phyloP scores from a whole-genome alignment of 2,888 invertebrate genomes.

The Himalopsyche anomala region DNA sequence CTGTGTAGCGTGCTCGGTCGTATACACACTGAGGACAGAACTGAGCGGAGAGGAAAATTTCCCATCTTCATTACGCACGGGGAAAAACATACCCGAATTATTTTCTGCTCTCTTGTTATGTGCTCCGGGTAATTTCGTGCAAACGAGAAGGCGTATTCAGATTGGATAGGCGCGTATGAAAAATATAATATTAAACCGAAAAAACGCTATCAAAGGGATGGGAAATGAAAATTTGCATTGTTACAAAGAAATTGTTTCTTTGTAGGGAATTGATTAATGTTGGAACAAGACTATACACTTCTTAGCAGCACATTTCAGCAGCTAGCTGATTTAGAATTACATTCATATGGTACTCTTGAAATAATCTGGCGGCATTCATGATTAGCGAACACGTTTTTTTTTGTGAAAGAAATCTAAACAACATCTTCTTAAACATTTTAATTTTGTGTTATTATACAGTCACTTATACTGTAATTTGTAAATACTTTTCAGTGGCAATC shows the following conservation, averaged over 20 bases:
- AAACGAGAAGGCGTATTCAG: conserved; percentile 51
- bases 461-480: no score
- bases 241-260: background rate
- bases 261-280: conserved; percentile 3
- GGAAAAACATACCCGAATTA: conserved; percentile 54
- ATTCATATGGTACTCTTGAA: no score
- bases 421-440: no score
- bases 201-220: conserved; percentile 13
- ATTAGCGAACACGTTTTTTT: no score
- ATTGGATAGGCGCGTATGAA: conserved; percentile 26
- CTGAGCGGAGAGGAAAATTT: conserved; percentile 7
- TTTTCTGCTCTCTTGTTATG: conserved; percentile 46
- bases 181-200: conserved; percentile 8
- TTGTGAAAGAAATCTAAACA: no score
- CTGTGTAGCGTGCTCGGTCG: conserved; percentile 47
- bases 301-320: background rate
- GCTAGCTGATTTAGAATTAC: no score
- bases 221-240: conserved; percentile 26
- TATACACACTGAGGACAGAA: background rate
- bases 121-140: conserved; percentile 52
- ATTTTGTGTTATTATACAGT: no score
- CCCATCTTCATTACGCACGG: conserved; percentile 49
- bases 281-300: background rate
- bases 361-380: no score
- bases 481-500: no score